A percentile compares a stretch with the other conserved stretches of the same genome.
phyloP scores from a whole-genome alignment of 2,113 vertebrate genomes.

The Oreotrochilus melanogaster region DNA sequence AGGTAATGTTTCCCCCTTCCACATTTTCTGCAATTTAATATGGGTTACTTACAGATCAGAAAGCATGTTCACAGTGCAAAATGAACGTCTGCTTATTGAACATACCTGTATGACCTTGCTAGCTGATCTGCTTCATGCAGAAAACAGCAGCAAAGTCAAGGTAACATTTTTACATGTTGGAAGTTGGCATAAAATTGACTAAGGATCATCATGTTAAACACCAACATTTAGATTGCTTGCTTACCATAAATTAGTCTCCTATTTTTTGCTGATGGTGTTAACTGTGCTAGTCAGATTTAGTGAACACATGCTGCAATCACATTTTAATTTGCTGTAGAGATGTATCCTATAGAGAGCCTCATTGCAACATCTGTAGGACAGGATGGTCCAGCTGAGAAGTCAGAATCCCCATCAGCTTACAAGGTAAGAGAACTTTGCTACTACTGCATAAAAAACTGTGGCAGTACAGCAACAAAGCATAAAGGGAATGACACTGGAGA shows the following conservation, averaged over 20 bases:
- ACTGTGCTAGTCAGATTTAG: background rate
- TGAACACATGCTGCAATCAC: background rate
- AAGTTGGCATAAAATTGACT: background rate
- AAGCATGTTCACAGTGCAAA: background rate
- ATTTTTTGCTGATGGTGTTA: background rate
- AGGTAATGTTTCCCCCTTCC: background rate
- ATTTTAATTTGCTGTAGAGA: background rate
- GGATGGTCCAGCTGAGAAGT: background rate
- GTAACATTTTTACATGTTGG: background rate
- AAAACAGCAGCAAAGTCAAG: background rate
- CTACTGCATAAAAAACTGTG: rapidly evolving
- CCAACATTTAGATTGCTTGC: background rate
- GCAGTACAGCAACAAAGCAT: background rate
- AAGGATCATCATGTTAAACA: background rate
- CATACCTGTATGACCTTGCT: background rate
- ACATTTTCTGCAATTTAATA: background rate
- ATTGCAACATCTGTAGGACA: background rate
- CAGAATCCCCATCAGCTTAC: background rate
- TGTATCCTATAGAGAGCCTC: background rate
- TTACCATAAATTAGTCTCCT: background rate
- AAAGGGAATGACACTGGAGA: background rate
- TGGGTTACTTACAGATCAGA: background rate
- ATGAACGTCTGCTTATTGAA: background rate
- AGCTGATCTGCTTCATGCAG: background rate
- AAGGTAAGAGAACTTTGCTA: background rate